Conservation (phyloP, 2,797 vertebrate species). For the Pangasius mekongensis region DNA sequence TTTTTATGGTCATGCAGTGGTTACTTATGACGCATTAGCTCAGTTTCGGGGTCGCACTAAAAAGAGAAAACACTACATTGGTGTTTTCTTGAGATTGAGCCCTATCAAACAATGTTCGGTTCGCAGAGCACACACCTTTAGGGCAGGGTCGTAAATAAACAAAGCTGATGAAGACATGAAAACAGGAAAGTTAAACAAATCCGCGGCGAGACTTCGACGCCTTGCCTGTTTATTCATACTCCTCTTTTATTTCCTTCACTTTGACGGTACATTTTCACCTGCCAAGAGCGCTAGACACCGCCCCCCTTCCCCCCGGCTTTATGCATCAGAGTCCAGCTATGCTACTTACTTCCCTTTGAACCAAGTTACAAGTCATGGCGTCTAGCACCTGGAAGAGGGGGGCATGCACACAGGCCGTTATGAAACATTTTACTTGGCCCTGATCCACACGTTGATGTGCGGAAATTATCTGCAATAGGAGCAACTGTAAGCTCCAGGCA, state of each 20-base stretch:
- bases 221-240: constrained; percentile 37
- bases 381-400: constrained; percentile 28
- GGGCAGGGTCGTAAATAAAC: not conserved
- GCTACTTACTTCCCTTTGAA: constrained; percentile 6
- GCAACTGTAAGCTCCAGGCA: not conserved
- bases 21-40: constrained; percentile 37
- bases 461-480: constrained; percentile 7
- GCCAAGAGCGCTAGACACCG: not conserved
- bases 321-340: constrained; percentile 1
- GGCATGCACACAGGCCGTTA: constrained; percentile 23
- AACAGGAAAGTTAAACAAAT: constrained; percentile 39
- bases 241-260: constrained; percentile 4
- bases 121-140: constrained; percentile 2
- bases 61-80: not conserved
- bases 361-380: not conserved
- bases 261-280: constrained; percentile 19
- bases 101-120: not conserved
- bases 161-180: not conserved
- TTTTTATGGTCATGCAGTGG: constrained; percentile 68
- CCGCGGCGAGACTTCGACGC: constrained; percentile 19
- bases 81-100: not conserved
- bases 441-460: constrained; percentile 29
- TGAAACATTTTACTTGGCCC: constrained; percentile 46
- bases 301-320: not conserved
- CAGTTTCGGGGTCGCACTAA: constrained; percentile 5